phyloP scores from a whole-genome alignment of 2,888 invertebrate genomes.

The Acleris holmiana region DNA sequence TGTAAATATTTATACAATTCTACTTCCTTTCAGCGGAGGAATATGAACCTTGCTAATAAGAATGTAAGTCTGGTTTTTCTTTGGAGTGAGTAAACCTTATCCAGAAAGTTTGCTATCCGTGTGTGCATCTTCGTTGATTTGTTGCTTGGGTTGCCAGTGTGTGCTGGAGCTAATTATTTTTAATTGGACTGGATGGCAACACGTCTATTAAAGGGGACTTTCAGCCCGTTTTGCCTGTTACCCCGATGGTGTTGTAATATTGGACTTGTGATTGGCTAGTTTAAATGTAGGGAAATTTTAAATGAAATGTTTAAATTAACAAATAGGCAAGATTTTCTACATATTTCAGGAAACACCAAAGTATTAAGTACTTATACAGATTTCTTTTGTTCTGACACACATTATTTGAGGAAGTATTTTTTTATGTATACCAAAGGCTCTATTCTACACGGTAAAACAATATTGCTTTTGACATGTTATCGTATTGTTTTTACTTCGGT shows the following conservation, averaged over 20 bases:
- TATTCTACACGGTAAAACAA: too few species aligned
- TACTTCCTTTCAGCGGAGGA: slow-evolving; percentile 1
- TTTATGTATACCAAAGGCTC: too few species aligned
- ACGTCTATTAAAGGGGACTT: slow-evolving; percentile 50
- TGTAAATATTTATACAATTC: not conserved
- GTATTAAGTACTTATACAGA: too few species aligned
- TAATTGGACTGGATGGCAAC: slow-evolving; percentile 68
- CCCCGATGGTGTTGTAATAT: slow-evolving; percentile 9
- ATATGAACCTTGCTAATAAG: not conserved
- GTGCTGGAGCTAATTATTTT: slow-evolving; percentile 81
- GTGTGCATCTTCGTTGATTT: slow-evolving; percentile 77
- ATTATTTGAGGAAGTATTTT: too few species aligned
- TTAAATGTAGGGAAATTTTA: slow-evolving; percentile 1
- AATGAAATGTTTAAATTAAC: too few species aligned
- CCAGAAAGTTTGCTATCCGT: slow-evolving; percentile 63
- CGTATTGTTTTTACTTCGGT: too few species aligned
- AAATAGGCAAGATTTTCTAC: too few species aligned
- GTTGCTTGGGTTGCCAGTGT: slow-evolving; percentile 73
- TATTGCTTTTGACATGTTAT: too few species aligned
- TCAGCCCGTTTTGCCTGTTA: slow-evolving; percentile 25
- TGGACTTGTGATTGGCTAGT: slow-evolving; percentile 12
- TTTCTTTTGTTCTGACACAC: too few species aligned
- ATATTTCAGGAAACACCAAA: too few species aligned
- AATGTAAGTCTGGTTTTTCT: not conserved
- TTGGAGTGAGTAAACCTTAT: slow-evolving; percentile 52